These are phyloP conservation scores for Brevimyrus niger DNA, from an alignment of 2,113 vertebrate genomes.

Conservation along the genomic window DNA sequence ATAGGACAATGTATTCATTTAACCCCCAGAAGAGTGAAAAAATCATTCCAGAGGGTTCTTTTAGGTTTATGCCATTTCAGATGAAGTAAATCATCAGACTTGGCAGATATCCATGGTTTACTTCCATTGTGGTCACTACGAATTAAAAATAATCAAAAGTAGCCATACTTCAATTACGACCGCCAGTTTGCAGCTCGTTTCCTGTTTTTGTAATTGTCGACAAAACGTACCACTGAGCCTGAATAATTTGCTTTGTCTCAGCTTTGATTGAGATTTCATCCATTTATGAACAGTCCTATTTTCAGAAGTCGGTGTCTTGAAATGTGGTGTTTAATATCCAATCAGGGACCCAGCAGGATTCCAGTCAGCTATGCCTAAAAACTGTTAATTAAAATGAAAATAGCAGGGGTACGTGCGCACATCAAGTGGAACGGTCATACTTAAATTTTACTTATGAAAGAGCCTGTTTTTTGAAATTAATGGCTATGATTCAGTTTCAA, in stretches of 20 bases:
- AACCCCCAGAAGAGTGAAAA: background rate
- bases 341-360: constrained; percentile 18
- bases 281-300: constrained; percentile 18
- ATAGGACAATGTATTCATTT: background rate
- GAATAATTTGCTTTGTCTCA: background rate
- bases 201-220: constrained; percentile 7
- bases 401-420: background rate
- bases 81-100: background rate
- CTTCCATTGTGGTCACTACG: background rate
- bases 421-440: constrained; percentile 5
- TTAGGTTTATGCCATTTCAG: background rate
- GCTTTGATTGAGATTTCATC: constrained; percentile 9
- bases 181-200: background rate
- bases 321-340: constrained; percentile 20
- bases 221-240: constrained; percentile 6
- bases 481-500: constrained; percentile 10
- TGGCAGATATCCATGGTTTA: background rate
- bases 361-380: constrained; percentile 11
- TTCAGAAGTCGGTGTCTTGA: constrained; percentile 12
- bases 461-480: constrained; percentile 5
- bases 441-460: constrained; percentile 17
- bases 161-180: background rate
- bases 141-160: constrained; percentile 7
- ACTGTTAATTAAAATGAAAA: constrained; percentile 22
- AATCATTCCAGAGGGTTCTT: background rate